phyloP scores from a whole-genome alignment of 2,113 vertebrate genomes.

The Ivindomyrus marchei region DNA sequence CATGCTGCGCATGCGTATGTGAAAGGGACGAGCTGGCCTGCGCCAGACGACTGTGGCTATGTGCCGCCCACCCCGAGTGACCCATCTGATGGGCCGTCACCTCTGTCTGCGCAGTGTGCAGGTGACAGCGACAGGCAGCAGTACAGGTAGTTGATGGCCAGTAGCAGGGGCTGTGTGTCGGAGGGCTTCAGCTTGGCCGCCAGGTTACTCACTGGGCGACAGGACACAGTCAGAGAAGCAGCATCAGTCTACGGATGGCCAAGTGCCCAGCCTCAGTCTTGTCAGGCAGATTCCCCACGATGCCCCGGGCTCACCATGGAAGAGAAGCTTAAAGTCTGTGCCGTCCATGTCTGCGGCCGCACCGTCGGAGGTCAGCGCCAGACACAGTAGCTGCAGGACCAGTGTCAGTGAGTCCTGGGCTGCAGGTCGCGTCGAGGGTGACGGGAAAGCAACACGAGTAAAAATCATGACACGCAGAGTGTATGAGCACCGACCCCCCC shows the following conservation, averaged over 20 bases:
- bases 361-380: conserved; percentile 60
- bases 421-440: conserved; percentile 14
- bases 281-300: not conserved
- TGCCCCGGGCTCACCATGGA: conserved; percentile 65
- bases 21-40: not conserved
- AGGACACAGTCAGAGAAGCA: not conserved
- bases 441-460: not conserved
- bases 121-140: conserved; percentile 73
- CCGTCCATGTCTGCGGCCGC: conserved; percentile 65
- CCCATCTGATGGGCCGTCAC: conserved; percentile 49
- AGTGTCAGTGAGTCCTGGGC: conserved; percentile 59
- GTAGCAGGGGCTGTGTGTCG: conserved; percentile 66
- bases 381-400: conserved; percentile 75
- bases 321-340: conserved; percentile 78
- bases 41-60: not conserved
- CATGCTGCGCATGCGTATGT: not conserved
- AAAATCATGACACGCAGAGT: not conserved
- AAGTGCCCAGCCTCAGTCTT: no score
- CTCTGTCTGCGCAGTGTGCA: conserved; percentile 70
- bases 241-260: not conserved
- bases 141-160: conserved; percentile 83
- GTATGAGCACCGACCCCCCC: not conserved
- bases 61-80: not conserved
- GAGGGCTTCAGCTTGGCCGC: conserved; percentile 65
- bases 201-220: conserved; percentile 74